Conservation (phyloP, 1,140 invertebrate genomes). For the Elymnias hypermnestra region DNA sequence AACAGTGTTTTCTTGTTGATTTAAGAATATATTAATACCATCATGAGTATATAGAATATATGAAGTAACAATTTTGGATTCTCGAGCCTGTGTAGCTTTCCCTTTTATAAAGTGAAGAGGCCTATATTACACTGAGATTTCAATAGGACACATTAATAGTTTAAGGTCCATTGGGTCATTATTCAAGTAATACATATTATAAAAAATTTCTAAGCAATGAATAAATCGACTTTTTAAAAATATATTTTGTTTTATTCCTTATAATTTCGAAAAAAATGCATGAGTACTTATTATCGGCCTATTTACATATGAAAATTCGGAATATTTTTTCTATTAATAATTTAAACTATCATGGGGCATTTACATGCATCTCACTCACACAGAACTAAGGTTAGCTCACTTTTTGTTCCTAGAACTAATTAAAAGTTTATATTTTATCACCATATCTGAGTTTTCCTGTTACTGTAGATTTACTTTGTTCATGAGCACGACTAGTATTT, state of each 20-base stretch:
- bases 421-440: slow-evolving; percentile 55
- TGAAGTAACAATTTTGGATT: too few relatives aligned
- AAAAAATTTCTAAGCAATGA: neutral
- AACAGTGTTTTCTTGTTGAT: neutral
- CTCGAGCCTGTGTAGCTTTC: too few relatives aligned
- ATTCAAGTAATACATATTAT: neutral
- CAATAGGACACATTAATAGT: neutral
- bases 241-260: slow-evolving; percentile 20
- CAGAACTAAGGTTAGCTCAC: neutral
- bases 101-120: too few relatives aligned
- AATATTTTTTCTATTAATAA: slow-evolving; percentile 10
- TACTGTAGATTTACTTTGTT: slow-evolving; percentile 19
- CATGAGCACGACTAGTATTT: slow-evolving; percentile 9
- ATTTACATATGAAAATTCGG: slow-evolving; percentile 9
- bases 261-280: slow-evolving; percentile 60
- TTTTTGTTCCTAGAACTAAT: slow-evolving; percentile 6
- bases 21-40: neutral
- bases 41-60: neutral
- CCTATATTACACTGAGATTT: neutral
- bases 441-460: slow-evolving; percentile 58
- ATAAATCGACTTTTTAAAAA: neutral
- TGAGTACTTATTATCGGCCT: slow-evolving; percentile 32
- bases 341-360: slow-evolving; percentile 6
- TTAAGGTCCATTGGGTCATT: neutral
- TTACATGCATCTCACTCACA: neutral